Conservation (phyloP, 1,140 invertebrate species). For the Anagrus nilaparvatae region DNA sequence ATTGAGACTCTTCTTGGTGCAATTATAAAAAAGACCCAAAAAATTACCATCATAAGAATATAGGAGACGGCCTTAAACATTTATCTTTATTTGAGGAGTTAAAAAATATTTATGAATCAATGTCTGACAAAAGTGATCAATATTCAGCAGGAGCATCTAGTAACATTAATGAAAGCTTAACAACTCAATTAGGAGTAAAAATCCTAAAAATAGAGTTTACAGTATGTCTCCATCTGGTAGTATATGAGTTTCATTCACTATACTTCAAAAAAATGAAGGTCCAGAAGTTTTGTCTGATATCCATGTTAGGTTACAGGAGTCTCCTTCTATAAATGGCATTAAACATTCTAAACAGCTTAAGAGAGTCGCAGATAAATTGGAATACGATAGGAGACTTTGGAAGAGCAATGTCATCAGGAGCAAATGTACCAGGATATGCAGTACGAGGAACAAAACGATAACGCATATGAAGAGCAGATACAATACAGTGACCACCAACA, state of each 20-base stretch:
- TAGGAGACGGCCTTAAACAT: constrained; percentile 1
- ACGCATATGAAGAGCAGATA: too few relatives aligned
- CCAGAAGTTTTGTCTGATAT: neutral
- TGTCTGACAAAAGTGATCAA: constrained; percentile 3
- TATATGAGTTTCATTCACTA: neutral
- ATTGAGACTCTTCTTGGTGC: constrained; percentile 10
- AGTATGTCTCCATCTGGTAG: neutral
- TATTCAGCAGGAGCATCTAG: constrained; percentile 7
- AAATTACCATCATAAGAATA: constrained; percentile 3
- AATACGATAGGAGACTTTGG: too few relatives aligned
- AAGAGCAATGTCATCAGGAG: too few relatives aligned
- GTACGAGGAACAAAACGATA: too few relatives aligned
- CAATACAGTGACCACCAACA: too few relatives aligned
- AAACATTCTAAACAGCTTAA: too few relatives aligned
- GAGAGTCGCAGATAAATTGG: too few relatives aligned
- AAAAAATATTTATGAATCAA: constrained; percentile 2
- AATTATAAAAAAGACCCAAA: constrained; percentile 6
- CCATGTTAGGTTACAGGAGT: too few relatives aligned
- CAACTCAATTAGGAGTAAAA: neutral
- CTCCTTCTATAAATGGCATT: too few relatives aligned
- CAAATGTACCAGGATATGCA: too few relatives aligned
- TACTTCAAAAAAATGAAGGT: constrained; percentile 1
- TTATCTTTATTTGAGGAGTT: constrained; percentile 5
- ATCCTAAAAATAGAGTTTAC: neutral
- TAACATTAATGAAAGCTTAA: constrained; percentile 2